phyloP scores from a whole-genome alignment of 2,888 invertebrate species.

The Drosophila austrosaltans region DNA sequence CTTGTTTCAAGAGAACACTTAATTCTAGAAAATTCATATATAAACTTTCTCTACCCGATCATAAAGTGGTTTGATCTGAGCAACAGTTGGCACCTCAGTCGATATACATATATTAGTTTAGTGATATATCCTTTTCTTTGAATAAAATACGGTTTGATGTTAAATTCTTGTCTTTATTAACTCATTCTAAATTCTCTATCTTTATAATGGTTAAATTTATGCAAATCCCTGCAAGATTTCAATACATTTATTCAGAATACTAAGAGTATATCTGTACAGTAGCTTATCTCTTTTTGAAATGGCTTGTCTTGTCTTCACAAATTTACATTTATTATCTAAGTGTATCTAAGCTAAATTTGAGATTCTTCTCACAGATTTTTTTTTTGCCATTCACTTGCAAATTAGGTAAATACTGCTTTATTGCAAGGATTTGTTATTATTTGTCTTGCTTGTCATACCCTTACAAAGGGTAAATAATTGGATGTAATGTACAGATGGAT shows the following conservation, averaged over 20 bases:
- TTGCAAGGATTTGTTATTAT: conserved; percentile 12
- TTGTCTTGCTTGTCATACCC: background rate
- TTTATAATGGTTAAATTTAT: too few species aligned
- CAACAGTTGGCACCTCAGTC: too few species aligned
- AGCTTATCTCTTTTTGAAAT: background rate
- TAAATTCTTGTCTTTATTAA: too few species aligned
- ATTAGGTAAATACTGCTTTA: conserved; percentile 25
- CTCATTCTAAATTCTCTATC: too few species aligned
- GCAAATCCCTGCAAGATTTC: too few species aligned
- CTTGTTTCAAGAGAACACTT: background rate
- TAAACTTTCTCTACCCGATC: background rate
- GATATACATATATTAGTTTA: too few species aligned
- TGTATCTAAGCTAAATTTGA: background rate
- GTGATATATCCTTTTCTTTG: too few species aligned
- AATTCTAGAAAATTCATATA: background rate
- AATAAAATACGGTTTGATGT: too few species aligned
- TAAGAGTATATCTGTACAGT: background rate
- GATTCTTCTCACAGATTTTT: background rate
- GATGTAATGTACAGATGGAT: background rate
- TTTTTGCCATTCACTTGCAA: conserved; percentile 1
- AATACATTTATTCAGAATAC: too few species aligned
- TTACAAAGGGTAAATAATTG: background rate
- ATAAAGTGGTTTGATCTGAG: background rate
- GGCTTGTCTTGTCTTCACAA: background rate
- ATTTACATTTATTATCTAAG: background rate